phyloP scores from a whole-genome alignment of 2,113 vertebrate species.

The Caloenas nicobarica region DNA sequence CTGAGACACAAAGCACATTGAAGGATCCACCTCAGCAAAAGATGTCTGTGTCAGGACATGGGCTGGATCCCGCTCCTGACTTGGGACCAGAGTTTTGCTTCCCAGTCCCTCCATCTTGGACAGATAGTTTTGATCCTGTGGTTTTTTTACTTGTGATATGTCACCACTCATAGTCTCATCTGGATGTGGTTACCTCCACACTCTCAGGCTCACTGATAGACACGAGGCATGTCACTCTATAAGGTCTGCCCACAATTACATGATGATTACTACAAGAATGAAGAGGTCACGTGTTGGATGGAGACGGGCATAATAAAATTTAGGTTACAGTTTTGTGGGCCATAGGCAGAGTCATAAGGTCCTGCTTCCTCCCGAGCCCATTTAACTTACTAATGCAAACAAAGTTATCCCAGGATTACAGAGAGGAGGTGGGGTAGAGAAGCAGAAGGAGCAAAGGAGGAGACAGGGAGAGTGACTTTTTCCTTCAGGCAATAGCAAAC shows the following conservation, averaged over 20 bases:
- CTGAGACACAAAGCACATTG: neutral
- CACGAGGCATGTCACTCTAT: neutral
- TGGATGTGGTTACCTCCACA: neutral
- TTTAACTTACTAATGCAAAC: neutral
- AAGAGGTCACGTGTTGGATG: neutral
- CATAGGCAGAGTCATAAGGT: neutral
- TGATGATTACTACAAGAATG: neutral
- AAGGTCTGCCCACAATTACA: neutral
- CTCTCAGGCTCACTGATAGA: neutral
- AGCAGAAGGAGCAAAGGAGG: neutral
- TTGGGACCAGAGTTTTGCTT: neutral
- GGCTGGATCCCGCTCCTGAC: neutral
- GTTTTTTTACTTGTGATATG: neutral
- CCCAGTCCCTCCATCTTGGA: neutral
- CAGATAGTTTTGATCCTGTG: neutral
- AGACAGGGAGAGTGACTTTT: neutral
- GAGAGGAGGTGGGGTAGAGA: fast-evolving
- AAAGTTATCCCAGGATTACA: neutral
- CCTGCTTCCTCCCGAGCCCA: neutral
- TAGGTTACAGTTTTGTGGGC: neutral
- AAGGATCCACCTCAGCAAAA: neutral
- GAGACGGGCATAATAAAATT: neutral
- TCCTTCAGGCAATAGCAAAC: neutral
- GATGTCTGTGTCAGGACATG: neutral
- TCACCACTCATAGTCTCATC: neutral